Percentiles rank a stretch among this genome's conserved stretches.
phyloP scores from a whole-genome alignment of 2,888 invertebrate genomes.

The Rhagium mordax region DNA sequence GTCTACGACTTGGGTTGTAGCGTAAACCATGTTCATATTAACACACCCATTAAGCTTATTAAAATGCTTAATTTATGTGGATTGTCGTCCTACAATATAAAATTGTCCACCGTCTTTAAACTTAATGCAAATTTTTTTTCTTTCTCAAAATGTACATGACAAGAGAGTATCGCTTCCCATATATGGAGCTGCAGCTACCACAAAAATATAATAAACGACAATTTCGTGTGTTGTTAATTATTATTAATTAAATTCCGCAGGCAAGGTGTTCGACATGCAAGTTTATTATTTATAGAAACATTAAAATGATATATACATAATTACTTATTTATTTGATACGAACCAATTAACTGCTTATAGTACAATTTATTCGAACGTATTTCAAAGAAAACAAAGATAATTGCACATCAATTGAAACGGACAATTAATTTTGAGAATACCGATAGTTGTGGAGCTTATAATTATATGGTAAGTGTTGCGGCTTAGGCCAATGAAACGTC shows the following conservation, averaged over 20 bases:
- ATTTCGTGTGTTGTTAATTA: conserved; percentile 23
- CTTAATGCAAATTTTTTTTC: no score
- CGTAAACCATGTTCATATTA: no score
- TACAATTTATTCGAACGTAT: neutral
- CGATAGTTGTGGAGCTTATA: neutral
- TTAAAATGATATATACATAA: conserved; percentile 25
- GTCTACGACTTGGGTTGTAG: no score
- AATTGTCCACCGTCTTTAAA: no score
- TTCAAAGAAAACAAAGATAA: neutral
- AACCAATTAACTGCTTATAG: conserved; percentile 5
- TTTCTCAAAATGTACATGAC: no score
- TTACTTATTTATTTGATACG: conserved; percentile 10
- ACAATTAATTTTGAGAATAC: neutral
- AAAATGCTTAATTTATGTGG: no score
- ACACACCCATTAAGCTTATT: no score
- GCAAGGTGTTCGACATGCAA: conserved; percentile 33
- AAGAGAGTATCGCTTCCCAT: neutral
- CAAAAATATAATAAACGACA: neutral
- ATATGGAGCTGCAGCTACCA: neutral
- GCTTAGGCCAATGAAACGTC: no score
- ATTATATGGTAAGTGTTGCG: no score
- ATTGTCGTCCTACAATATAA: no score
- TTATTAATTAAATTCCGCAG: conserved; percentile 26
- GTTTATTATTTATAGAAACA: conserved; percentile 26
- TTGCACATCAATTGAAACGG: neutral